Percentiles rank a stretch among this genome's conserved stretches.
Evolutionary conservation across 2,113 vertebrate species (phyloP).

Genomic region (Fukomys damarensis): DNA sequence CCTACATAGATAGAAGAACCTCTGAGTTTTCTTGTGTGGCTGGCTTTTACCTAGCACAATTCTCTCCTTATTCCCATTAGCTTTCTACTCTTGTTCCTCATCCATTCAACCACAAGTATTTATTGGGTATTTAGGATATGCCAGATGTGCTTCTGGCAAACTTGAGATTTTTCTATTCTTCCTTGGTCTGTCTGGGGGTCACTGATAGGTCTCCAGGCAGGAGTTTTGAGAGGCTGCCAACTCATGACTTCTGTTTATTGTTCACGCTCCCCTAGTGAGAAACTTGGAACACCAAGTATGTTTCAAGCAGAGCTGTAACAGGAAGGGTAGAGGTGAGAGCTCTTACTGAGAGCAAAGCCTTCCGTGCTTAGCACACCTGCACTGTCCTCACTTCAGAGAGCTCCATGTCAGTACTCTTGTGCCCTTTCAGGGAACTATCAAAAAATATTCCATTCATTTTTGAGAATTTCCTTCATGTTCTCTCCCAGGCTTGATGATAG

Average conservation of each 20-base stretch:
- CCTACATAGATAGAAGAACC: background rate
- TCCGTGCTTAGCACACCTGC: background rate
- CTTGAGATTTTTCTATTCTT: background rate
- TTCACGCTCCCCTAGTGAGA: background rate
- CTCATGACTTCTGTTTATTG: background rate
- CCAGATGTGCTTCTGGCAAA: background rate
- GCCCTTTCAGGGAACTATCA: background rate
- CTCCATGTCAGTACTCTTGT: background rate
- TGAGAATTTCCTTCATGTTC: background rate
- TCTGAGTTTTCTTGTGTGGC: background rate
- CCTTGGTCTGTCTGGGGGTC: background rate
- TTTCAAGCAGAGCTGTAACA: background rate
- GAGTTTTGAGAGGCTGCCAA: slow-evolving; percentile 1
- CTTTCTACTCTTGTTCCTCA: background rate
- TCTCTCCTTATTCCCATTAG: background rate
- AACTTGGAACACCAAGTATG: background rate
- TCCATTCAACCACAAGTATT: background rate
- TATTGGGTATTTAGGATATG: background rate
- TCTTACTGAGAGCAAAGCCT: background rate
- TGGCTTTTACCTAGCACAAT: background rate
- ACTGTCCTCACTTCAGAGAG: background rate
- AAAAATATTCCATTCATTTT: background rate
- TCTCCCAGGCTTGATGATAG: background rate
- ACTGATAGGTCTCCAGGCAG: background rate
- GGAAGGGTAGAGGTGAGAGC: background rate